A percentile compares a stretch with the other conserved stretches of the same genome.
phyloP scores from a whole-genome alignment of 2,888 invertebrate species.

The Schrankia costaestrigalis region DNA sequence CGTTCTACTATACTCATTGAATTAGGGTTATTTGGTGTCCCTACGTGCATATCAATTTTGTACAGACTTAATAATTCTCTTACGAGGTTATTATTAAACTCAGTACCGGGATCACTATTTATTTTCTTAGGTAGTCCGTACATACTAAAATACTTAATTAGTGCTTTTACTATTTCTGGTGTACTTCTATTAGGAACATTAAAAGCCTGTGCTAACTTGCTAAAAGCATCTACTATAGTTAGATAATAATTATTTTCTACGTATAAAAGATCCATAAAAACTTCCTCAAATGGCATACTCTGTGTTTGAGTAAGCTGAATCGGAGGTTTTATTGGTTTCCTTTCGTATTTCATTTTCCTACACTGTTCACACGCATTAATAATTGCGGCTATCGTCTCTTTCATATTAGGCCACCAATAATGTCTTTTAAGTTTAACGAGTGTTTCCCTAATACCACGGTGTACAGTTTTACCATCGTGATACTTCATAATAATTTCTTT shows the following conservation, averaged over 20 bases:
- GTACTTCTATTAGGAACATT: constrained; percentile 21
- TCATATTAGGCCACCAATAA: constrained; percentile 26
- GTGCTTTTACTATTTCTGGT: constrained; percentile 4
- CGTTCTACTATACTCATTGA: constrained; percentile 5
- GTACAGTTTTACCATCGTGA: constrained; percentile 27
- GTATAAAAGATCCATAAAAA: constrained; percentile 2
- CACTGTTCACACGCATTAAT: constrained; percentile 30
- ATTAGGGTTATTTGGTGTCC: constrained; percentile 3
- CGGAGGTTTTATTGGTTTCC: constrained; percentile 23
- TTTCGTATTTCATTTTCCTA: constrained; percentile 14
- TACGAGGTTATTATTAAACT: constrained; percentile 3
- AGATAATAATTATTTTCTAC: constrained; percentile 1
- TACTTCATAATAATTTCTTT: no score
- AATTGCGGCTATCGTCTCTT: constrained; percentile 12
- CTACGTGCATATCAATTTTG: not conserved
- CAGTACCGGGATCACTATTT: constrained; percentile 5
- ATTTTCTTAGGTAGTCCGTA: constrained; percentile 8
- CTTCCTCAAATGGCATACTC: constrained; percentile 3
- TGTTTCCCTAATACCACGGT: constrained; percentile 29
- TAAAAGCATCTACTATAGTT: constrained; percentile 1
- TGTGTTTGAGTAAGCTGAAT: constrained; percentile 30
- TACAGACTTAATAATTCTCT: not conserved
- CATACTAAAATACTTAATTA: constrained; percentile 5
- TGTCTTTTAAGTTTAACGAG: constrained; percentile 12
- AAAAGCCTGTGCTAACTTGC: constrained; percentile 26